phyloP scores from a whole-genome alignment of 2,888 invertebrate species.

The Cephus runcator region DNA sequence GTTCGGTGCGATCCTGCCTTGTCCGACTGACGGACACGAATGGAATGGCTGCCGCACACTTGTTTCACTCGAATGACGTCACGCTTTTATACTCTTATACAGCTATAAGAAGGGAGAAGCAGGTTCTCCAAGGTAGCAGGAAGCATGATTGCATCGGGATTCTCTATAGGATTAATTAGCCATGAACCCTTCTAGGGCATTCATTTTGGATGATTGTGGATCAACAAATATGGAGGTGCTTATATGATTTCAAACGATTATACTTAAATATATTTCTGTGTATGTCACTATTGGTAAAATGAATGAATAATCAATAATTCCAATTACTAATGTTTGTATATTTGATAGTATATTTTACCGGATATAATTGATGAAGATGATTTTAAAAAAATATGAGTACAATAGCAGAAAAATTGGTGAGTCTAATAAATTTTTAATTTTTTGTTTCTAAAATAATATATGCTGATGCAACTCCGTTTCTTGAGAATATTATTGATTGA shows the following conservation, averaged over 20 bases:
- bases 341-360: background rate
- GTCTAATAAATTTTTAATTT: background rate
- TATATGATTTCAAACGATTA: background rate
- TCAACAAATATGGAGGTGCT: background rate
- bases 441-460: background rate
- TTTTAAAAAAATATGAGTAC: background rate
- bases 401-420: background rate
- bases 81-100: conserved; percentile 22
- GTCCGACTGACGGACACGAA: conserved; percentile 24
- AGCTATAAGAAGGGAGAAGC: conserved; percentile 23
- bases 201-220: background rate
- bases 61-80: conserved; percentile 35
- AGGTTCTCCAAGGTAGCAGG: background rate
- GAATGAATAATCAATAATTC: background rate
- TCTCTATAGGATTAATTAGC: background rate
- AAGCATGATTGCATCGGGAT: background rate
- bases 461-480: background rate
- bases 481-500: background rate
- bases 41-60: conserved; percentile 37
- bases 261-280: background rate
- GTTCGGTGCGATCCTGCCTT: conserved; percentile 14
- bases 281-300: background rate
- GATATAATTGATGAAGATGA: background rate
- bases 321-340: background rate
- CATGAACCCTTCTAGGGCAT: background rate